Percentiles rank a stretch among this genome's conserved stretches.
These are phyloP conservation scores for Hippolais icterina DNA, from an alignment of 2,113 vertebrate species.

Conservation along the genomic window DNA sequence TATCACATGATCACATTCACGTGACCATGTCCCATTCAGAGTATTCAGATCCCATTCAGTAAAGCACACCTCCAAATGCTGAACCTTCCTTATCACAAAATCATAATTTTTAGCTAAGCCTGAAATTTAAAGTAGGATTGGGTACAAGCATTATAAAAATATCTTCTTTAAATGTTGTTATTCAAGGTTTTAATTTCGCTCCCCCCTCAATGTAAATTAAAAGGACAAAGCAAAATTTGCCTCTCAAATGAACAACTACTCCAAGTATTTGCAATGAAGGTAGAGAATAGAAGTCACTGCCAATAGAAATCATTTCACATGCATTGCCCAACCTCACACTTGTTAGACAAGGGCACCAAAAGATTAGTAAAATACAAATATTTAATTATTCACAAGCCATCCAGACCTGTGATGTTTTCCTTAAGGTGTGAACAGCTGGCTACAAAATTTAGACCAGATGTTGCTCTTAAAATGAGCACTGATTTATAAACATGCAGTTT, in stretches of 20 bases:
- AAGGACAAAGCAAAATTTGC: neutral
- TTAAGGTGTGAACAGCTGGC: slow-evolving; percentile 63
- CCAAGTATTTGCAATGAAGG: neutral
- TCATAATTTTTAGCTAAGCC: neutral
- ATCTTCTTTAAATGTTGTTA: neutral
- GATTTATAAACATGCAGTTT: slow-evolving; percentile 15
- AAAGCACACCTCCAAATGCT: neutral
- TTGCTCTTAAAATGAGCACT: slow-evolving; percentile 32
- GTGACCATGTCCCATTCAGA: neutral
- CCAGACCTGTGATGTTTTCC: slow-evolving; percentile 2
- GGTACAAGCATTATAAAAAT: neutral
- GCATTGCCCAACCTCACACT: neutral
- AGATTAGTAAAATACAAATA: slow-evolving; percentile 38
- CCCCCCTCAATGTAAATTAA: neutral
- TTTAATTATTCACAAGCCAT: slow-evolving; percentile 48
- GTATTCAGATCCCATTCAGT: neutral
- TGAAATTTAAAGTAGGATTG: neutral
- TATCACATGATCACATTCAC: neutral
- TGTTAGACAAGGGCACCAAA: neutral
- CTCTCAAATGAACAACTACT: neutral
- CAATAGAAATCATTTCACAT: neutral
- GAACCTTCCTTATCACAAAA: neutral
- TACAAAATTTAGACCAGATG: slow-evolving; percentile 58
- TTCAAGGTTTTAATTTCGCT: neutral
- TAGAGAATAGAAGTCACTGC: neutral